Evolutionary conservation across 92 coral and sea anemone species (phyloP).

Genomic region (Palythoa grandis): DNA sequence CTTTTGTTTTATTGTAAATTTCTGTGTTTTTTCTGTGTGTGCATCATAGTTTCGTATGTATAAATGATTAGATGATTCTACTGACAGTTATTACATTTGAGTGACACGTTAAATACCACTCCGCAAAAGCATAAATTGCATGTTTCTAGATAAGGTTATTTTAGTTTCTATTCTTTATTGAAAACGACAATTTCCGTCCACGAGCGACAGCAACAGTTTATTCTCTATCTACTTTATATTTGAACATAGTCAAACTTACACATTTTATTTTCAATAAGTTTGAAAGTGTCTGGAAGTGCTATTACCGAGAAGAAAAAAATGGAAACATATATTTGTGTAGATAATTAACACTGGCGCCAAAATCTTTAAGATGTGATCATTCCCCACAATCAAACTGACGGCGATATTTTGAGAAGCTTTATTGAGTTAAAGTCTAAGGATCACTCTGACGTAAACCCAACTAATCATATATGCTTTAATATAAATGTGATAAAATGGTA

Average conservation of each 20-base stretch:
- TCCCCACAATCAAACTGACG: background rate
- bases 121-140: background rate
- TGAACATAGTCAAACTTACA: background rate
- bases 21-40: no score
- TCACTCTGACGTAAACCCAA: no score
- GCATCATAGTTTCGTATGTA: no score
- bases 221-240: background rate
- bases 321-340: background rate
- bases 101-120: background rate
- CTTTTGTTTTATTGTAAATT: background rate
- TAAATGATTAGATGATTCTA: no score
- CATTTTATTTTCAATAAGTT: background rate
- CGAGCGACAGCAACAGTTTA: background rate
- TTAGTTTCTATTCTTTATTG: background rate
- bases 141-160: background rate
- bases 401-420: no score
- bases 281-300: background rate
- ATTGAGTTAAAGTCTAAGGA: no score
- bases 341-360: background rate
- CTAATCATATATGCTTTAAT: no score
- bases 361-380: background rate
- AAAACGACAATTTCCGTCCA: background rate
- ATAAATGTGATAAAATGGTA: no score
- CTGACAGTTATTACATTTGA: no score
- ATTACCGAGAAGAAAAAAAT: no score